Evolutionary conservation across 2,797 vertebrate species (phyloP).

Genomic region (Catharus ustulatus): DNA sequence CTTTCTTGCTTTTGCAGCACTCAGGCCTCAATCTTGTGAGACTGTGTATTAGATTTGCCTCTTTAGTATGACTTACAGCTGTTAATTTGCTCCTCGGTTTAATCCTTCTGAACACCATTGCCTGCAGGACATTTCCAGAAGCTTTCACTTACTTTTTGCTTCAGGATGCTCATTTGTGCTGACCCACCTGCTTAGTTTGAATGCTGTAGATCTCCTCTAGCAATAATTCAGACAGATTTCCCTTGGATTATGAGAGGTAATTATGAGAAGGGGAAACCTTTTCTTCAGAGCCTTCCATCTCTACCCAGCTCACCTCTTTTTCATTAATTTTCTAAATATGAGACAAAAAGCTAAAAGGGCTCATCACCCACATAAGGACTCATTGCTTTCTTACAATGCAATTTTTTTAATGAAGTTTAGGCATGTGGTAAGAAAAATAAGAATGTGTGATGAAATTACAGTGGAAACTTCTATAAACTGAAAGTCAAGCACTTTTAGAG

Average conservation of each 20-base stretch:
- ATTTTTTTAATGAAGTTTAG: background rate
- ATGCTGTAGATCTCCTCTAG: background rate
- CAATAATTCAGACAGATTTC: background rate
- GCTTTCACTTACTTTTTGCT: background rate
- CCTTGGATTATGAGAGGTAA: background rate
- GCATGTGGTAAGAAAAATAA: background rate
- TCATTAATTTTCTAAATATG: background rate
- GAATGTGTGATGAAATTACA: background rate
- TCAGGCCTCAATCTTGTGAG: background rate
- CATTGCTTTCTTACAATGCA: background rate
- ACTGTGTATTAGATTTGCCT: background rate
- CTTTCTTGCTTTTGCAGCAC: background rate
- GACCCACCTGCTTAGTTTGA: background rate
- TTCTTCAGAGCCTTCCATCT: background rate
- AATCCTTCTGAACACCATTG: background rate
- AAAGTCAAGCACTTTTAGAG: background rate
- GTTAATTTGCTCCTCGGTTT: background rate
- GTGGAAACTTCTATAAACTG: background rate
- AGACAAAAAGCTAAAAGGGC: background rate
- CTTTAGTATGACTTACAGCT: background rate
- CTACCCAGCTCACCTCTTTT: background rate
- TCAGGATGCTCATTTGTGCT: background rate
- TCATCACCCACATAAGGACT: background rate
- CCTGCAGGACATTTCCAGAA: background rate
- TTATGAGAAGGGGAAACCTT: background rate